phyloP scores from a whole-genome alignment of 1,140 invertebrate species.

The Calephelis nemesis region DNA sequence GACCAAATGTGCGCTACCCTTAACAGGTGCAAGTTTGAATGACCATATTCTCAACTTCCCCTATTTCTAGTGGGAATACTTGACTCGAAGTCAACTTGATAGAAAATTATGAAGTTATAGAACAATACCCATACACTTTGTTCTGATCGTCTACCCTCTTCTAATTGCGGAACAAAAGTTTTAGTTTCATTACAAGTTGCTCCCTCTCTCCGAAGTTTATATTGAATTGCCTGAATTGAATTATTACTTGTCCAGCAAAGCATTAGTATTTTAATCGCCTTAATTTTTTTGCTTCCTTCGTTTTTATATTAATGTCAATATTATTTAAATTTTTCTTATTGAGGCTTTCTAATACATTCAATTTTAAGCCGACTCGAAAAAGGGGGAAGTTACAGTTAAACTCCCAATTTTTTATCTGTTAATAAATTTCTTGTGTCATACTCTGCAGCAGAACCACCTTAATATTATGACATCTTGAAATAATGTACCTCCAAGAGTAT shows the following conservation, averaged over 20 bases:
- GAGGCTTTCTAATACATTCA: too few relatives aligned
- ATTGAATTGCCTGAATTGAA: background rate
- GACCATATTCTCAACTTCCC: background rate
- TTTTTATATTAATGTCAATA: too few relatives aligned
- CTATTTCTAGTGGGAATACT: background rate
- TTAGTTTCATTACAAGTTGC: conserved; percentile 17
- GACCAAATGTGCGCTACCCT: too few relatives aligned
- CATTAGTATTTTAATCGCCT: background rate
- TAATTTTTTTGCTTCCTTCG: too few relatives aligned
- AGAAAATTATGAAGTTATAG: background rate
- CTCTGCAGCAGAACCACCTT: too few relatives aligned
- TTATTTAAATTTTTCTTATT: too few relatives aligned
- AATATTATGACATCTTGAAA: too few relatives aligned
- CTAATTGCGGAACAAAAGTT: background rate
- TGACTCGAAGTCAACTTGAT: background rate
- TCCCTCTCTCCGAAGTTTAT: background rate
- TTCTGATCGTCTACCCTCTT: background rate
- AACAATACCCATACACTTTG: background rate
- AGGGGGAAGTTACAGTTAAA: too few relatives aligned
- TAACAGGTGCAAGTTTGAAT: background rate
- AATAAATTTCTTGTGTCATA: too few relatives aligned
- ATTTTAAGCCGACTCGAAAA: too few relatives aligned
- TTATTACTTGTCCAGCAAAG: conserved; percentile 4
- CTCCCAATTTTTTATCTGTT: too few relatives aligned
- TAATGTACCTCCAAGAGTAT: too few relatives aligned